These are phyloP conservation scores for Helicolenus hilgendorfi DNA, from an alignment of 2,797 vertebrate genomes.

Conservation along the genomic window DNA sequence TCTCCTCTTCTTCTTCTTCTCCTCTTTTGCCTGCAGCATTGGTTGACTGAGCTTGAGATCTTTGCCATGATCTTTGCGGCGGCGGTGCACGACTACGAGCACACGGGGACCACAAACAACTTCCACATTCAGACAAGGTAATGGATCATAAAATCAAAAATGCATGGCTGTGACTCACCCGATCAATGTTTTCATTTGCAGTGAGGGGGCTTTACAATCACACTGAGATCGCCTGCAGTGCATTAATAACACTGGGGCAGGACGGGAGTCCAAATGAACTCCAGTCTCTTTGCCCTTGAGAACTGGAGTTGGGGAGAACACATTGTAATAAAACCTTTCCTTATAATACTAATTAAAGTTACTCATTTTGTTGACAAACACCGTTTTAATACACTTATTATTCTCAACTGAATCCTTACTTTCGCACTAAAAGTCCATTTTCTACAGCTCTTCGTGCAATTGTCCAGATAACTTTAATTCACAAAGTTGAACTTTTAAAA, in stretches of 20 bases:
- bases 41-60: conserved; percentile 98
- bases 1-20: background rate
- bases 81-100: conserved; percentile 98
- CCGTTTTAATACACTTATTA: background rate
- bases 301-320: background rate
- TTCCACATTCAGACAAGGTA: conserved; percentile 99
- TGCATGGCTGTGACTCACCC: conserved; percentile 65
- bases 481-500: background rate
- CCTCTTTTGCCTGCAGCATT: conserved; percentile 91
- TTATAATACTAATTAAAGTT: background rate
- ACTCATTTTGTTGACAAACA: background rate
- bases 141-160: conserved; percentile 81
- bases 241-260: conserved; percentile 43
- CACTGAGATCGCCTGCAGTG: conserved; percentile 56
- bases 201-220: conserved; percentile 46
- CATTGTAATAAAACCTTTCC: background rate
- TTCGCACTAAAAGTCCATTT: background rate
- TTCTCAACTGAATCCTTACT: background rate
- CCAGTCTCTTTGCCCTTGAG: background rate
- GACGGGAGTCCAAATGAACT: conserved; percentile 40
- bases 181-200: conserved; percentile 78
- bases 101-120: conserved; percentile 99
- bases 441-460: background rate
- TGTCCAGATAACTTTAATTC: background rate
- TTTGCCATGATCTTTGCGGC: conserved; percentile 96